Conservation (phyloP, 2,113 vertebrate genomes). For the Nanorana parkeri region DNA sequence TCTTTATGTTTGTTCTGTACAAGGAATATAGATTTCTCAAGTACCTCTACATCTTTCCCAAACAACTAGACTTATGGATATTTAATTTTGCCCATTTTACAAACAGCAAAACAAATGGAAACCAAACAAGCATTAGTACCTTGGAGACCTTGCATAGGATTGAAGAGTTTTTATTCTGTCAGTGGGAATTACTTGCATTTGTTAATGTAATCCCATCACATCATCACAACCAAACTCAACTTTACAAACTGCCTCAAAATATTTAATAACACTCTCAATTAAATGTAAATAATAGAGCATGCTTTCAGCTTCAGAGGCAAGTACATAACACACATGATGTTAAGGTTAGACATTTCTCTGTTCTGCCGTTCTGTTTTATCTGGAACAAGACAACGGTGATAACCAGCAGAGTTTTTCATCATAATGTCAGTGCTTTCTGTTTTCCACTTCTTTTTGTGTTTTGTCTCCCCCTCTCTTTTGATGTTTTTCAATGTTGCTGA, state of each 20-base stretch:
- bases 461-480: slow-evolving; percentile 41
- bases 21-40: not conserved
- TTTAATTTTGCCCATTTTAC: slow-evolving; percentile 18
- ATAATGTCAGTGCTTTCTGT: slow-evolving; percentile 68
- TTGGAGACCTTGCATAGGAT: slow-evolving; percentile 50
- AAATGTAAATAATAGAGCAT: slow-evolving; percentile 60
- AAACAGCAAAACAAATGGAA: slow-evolving; percentile 15
- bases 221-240: slow-evolving; percentile 8
- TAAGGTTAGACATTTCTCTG: slow-evolving; percentile 59
- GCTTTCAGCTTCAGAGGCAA: slow-evolving; percentile 40
- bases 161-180: not conserved
- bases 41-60: not conserved
- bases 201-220: not conserved
- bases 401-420: slow-evolving; percentile 67
- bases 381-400: slow-evolving; percentile 71
- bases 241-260: slow-evolving; percentile 47
- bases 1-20: slow-evolving; percentile 20
- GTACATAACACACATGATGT: slow-evolving; percentile 57
- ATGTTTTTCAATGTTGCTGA: slow-evolving; percentile 57
- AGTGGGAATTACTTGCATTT: not conserved
- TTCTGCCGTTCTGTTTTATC: slow-evolving; percentile 59
- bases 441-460: slow-evolving; percentile 65
- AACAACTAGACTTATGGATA: not conserved
- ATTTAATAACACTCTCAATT: slow-evolving; percentile 61
- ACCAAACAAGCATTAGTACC: not conserved